Evolutionary conservation across 2,797 vertebrate species (phyloP).

Genomic region (Myiotriccus ornatus): DNA sequence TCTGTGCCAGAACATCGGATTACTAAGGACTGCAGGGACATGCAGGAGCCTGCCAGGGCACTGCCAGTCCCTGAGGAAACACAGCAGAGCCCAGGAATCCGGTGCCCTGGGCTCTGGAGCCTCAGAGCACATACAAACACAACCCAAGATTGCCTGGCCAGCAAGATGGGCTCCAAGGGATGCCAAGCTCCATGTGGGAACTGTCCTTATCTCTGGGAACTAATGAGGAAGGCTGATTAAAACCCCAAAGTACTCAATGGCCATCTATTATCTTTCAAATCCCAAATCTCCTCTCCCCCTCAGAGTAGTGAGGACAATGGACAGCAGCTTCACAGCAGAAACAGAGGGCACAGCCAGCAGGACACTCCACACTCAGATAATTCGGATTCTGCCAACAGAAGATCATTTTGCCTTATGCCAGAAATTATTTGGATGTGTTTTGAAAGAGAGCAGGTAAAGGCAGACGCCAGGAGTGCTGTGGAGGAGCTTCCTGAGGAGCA

Average conservation of each 20-base stretch:
- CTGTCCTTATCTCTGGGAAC: not conserved
- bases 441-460: not conserved
- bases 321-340: not conserved
- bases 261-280: not conserved
- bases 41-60: fast-evolving
- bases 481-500: not conserved
- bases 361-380: not conserved
- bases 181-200: not conserved
- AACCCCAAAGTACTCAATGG: not conserved
- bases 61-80: not conserved
- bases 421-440: not conserved
- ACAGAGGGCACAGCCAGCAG: not conserved
- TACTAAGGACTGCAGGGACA: not conserved
- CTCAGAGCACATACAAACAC: not conserved
- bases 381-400: not conserved
- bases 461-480: not conserved
- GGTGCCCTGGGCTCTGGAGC: not conserved
- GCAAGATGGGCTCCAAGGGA: not conserved
- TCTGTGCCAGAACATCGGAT: not conserved
- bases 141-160: not conserved
- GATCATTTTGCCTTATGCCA: not conserved
- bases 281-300: not conserved
- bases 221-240: not conserved
- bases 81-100: not conserved
- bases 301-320: not conserved